These are phyloP conservation scores for Leptarthrus brevirostris DNA, from an alignment of 2,888 invertebrate genomes.

Conservation along the genomic window DNA sequence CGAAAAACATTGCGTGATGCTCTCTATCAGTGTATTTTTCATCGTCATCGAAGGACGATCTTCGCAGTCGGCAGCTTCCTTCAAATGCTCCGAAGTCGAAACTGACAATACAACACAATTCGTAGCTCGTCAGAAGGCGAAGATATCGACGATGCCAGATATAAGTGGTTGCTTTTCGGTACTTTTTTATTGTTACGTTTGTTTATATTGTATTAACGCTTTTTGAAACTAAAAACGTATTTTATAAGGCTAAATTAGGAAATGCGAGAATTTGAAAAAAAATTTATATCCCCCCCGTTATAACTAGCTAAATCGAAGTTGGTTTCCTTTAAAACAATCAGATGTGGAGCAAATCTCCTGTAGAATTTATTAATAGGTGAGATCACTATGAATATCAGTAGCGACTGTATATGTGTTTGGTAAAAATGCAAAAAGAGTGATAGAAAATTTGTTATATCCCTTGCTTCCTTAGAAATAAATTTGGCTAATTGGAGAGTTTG, in stretches of 20 bases:
- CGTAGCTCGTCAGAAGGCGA: conserved; percentile 69
- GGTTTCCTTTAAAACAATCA: no score
- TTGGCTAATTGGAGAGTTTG: no score
- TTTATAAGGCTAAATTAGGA: conserved; percentile 24
- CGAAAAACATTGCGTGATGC: conserved; percentile 79
- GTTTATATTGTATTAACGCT: conserved; percentile 23
- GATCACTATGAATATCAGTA: no score
- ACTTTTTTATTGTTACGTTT: conserved; percentile 26
- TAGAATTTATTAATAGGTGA: no score
- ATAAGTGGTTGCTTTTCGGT: conserved; percentile 57
- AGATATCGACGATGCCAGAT: conserved; percentile 67
- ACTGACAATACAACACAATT: conserved; percentile 81
- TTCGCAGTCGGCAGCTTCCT: conserved; percentile 81
- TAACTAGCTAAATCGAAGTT: no score
- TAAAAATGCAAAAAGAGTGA: no score
- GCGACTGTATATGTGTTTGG: no score
- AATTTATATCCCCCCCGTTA: no score
- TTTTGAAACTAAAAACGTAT: conserved; percentile 11
- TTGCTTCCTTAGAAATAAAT: no score
- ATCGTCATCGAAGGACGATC: conserved; percentile 79
- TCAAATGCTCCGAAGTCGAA: conserved; percentile 79
- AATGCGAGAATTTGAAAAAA: no score
- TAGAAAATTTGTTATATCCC: no score
- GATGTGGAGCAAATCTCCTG: no score
- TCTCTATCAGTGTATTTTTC: conserved; percentile 81